phyloP scores from a whole-genome alignment of 2,888 invertebrate genomes.

The Pandemis corylana region DNA sequence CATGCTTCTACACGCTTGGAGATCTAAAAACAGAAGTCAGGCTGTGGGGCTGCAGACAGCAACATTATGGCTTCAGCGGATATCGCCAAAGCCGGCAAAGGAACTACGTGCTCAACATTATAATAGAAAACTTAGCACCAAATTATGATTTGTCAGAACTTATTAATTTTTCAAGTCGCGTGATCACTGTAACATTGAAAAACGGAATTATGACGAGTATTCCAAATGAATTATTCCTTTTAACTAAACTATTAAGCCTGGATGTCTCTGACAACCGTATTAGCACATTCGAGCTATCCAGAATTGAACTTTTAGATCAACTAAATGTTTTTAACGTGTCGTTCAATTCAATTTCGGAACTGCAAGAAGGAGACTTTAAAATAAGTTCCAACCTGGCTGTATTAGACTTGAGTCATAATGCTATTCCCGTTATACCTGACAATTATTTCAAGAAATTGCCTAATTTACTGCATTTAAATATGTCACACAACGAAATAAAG shows the following conservation, averaged over 20 bases:
- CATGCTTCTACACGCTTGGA: not conserved
- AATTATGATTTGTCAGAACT: not conserved
- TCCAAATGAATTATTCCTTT: not conserved
- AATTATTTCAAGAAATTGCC: conserved; percentile 39
- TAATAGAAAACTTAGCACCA: not conserved
- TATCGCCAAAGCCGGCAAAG: not conserved
- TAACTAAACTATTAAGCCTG: not conserved
- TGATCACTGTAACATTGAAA: not conserved
- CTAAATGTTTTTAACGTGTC: conserved; percentile 18
- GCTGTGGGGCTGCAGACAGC: not conserved
- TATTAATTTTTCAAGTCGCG: not conserved
- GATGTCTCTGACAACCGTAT: conserved; percentile 26
- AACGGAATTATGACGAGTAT: not conserved
- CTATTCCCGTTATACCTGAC: conserved; percentile 41
- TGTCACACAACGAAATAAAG: conserved; percentile 44
- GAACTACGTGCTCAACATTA: not conserved
- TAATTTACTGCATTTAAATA: conserved; percentile 42
- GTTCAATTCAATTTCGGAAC: conserved; percentile 1
- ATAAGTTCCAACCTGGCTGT: not conserved
- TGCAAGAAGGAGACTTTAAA: not conserved
- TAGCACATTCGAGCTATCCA: not conserved
- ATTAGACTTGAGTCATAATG: conserved; percentile 44
- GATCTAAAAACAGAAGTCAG: not conserved
- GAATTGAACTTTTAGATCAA: not conserved
- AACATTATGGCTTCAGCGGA: not conserved